Evolutionary conservation across 2,797 vertebrate genomes (phyloP), one percentile per base, ranked within the genome.

Genomic region (Pseudomugil tenellus): DNA sequence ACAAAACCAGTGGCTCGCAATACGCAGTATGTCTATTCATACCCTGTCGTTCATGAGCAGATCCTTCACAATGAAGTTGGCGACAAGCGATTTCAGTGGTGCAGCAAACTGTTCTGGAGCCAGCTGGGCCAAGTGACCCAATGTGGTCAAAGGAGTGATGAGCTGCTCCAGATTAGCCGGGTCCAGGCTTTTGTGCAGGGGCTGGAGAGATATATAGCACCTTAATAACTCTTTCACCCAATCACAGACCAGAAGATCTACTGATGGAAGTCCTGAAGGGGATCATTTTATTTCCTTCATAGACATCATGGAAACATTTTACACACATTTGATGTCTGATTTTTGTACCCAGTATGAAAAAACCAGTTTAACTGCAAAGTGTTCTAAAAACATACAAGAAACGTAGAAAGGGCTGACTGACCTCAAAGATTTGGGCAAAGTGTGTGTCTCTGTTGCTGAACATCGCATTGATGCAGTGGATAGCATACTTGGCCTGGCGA

Each of bases 371-470:
- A 37, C 14, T 17, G 39, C 17, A 43, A 43, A 43, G 17, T 43
- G 39, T 19, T 16, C 39, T 41, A 41, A 41, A 41, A 39, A 3
- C 37, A 39, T 6, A 6, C 39, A 41, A 13, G 19, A 4, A 19
- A 41, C 17, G 16, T 14, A 16, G 14, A 52, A 7, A 28, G 13
- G 10, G 32, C 1, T 7, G 70, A 63, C 91, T 93, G 91, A 99
- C 98, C 97, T 99, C 98, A 85, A 99, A 99, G 91, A 99, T 99
- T 84, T 99, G 98, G 85, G 98, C 98, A 75, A 99, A 99, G 89
- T 99, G 98, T 0, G 97, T 99, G 92, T 99, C 98, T 91, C 96
- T 96, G 92, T 97, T 98, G 91, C 93, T 95, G 94, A 99, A 99
- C 95, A 99, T 99, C 71, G 97, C 94, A 74, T 99, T 96, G 79